These are phyloP conservation scores for Gorsachius goisagi DNA, from an alignment of 2,113 vertebrate species.

Conservation along the genomic window DNA sequence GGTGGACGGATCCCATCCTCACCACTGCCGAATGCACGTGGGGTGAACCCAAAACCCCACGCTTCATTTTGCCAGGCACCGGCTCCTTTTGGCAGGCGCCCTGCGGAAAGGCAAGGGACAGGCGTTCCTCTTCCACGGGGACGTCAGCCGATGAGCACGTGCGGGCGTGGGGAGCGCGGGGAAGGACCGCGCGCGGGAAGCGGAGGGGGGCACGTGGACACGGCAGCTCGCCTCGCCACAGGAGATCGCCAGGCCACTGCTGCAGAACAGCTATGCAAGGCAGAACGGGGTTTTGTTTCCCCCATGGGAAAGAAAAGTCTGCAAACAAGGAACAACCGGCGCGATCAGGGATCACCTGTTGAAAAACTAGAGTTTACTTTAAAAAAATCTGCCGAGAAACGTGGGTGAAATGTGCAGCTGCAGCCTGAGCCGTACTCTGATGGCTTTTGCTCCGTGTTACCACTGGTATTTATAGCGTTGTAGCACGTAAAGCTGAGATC, in stretches of 20 bases:
- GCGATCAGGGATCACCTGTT: neutral
- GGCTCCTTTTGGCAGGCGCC: neutral
- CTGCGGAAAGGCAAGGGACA: neutral
- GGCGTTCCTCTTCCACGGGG: neutral
- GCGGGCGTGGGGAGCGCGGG: neutral
- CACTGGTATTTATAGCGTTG: no score
- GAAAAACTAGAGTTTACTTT: neutral
- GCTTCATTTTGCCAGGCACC: neutral
- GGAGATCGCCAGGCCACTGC: no score
- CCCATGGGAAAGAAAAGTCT: neutral
- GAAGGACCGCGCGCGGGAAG: neutral
- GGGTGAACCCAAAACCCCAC: rapidly evolving
- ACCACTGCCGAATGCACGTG: rapidly evolving
- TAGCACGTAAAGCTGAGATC: neutral
- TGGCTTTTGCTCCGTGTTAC: neutral
- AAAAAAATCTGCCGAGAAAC: neutral
- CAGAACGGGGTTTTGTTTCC: neutral
- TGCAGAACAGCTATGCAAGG: neutral
- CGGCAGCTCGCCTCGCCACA: rapidly evolving
- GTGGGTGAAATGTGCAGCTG: neutral
- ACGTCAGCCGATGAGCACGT: neutral
- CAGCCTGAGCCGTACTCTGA: neutral
- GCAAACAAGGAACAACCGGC: neutral
- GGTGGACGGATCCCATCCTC: neutral
- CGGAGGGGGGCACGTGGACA: no score